Percentiles rank a stretch among this genome's conserved stretches.
These are phyloP conservation scores for Microctonus hyperodae DNA, from an alignment of 2,888 invertebrate genomes.

Conservation along the genomic window DNA sequence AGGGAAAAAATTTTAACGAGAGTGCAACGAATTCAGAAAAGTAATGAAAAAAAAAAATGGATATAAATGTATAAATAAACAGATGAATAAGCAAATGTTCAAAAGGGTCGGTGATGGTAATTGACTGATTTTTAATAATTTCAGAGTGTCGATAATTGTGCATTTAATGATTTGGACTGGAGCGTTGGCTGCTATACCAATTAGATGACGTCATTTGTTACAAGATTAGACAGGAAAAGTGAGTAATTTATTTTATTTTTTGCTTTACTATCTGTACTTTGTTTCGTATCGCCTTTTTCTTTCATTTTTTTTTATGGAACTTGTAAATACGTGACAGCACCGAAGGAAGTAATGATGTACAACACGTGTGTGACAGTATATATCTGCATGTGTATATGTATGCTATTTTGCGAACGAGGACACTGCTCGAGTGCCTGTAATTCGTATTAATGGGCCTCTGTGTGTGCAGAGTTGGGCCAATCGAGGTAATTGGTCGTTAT, in stretches of 20 bases:
- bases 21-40: slow-evolving; percentile 33
- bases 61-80: slow-evolving; percentile 7
- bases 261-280: slow-evolving; percentile 6
- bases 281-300: not conserved
- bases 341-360: slow-evolving; percentile 15
- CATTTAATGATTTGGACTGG: slow-evolving; percentile 36
- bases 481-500: slow-evolving; percentile 45
- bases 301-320: not conserved
- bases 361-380: slow-evolving; percentile 21
- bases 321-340: not conserved
- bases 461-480: slow-evolving; percentile 34
- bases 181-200: slow-evolving; percentile 24
- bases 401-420: slow-evolving; percentile 20
- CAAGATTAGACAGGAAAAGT: slow-evolving; percentile 16
- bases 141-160: slow-evolving; percentile 11
- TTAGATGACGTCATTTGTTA: slow-evolving; percentile 30
- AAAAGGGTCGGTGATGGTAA: slow-evolving; percentile 20
- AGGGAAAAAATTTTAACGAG: slow-evolving; percentile 23
- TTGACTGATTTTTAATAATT: slow-evolving; percentile 24
- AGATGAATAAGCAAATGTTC: too few species aligned
- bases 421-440: slow-evolving; percentile 38
- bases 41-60: slow-evolving; percentile 10
- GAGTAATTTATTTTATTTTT: too few species aligned
- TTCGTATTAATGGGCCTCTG: slow-evolving; percentile 43
- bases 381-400: not conserved